Evolutionary conservation across 1,140 invertebrate species (phyloP), one percentile per base, ranked within the genome.

Genomic region (Trichogramma pretiosum): DNA sequence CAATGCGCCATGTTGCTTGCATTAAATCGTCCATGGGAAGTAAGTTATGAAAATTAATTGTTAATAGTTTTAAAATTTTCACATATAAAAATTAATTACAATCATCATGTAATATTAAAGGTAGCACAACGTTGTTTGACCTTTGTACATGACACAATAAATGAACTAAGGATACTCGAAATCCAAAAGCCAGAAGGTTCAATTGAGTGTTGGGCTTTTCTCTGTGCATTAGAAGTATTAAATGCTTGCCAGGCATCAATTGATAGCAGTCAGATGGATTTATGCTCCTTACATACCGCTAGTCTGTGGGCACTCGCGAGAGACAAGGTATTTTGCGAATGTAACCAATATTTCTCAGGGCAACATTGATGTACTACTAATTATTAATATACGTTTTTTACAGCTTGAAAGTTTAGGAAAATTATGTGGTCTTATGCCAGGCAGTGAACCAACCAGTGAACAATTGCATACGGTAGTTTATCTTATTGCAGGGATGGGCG

Each of bases 381-480:
- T 47, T 39, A 28, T 49, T 42, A 21, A 52, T 35, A 39, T 52
- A 33, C 38, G 33, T 44, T 47, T 11, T 34, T 68, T 72, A 44
- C 61, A 92, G 84, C 70, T 97, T 16, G 81, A 84, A 56, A 83
- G 85, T 56, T 70, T 97, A 36, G 93, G 93, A 18, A 83, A 86
- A 62, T 67, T 96, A 4, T 96, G 92, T 65, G 92, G 92, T 16
- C 68, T 97, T n/a, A 81, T 95, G 69, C 93, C 93, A 0, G 87
- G 85, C 10, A 77, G 74, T n/a, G 79, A 81, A 24, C 86, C 88
- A 1, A 84, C 83, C 5, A 89, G 85, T 11, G 84, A 89, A 61
- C 90, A 96, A 62, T 72, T 96, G 1, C 90, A 94, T 57, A 81
- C 83, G 26, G 89, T 95, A 1, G 87, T 96, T 22, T 85, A 86